phyloP scores from a whole-genome alignment of 2,113 vertebrate species.

The Gavialis gangeticus region DNA sequence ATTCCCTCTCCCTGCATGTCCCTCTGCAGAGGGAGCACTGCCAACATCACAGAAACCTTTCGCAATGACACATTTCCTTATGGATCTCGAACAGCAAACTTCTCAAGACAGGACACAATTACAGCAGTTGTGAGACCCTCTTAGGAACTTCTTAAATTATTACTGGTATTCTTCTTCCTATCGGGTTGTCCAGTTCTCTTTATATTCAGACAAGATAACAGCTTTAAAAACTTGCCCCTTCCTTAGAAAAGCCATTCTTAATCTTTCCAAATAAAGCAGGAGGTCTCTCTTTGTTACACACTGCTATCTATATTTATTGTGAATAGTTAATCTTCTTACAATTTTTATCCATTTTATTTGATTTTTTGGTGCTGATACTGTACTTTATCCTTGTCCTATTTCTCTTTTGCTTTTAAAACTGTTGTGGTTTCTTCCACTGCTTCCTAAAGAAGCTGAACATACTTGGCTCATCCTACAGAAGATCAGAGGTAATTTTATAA shows the following conservation, averaged over 20 bases:
- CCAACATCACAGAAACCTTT: background rate
- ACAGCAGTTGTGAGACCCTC: background rate
- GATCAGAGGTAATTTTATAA: background rate
- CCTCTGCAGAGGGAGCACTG: background rate
- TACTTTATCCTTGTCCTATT: background rate
- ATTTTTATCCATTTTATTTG: constrained; percentile 58
- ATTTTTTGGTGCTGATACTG: background rate
- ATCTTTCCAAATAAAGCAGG: constrained; percentile 50
- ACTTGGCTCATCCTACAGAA: background rate
- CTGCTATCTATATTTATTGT: background rate
- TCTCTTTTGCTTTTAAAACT: background rate
- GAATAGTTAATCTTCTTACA: constrained; percentile 69
- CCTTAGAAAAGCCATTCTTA: constrained; percentile 38
- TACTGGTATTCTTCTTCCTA: background rate
- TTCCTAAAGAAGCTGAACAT: background rate
- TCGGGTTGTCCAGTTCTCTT: too few relatives aligned
- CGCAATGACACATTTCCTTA: background rate
- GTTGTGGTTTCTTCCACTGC: background rate
- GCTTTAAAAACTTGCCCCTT: background rate
- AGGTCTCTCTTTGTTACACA: constrained; percentile 38
- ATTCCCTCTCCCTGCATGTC: background rate
- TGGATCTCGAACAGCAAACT: background rate
- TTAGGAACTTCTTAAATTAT: too few relatives aligned
- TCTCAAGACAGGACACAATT: background rate
- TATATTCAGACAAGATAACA: background rate